Evolutionary conservation across 2,797 vertebrate species (phyloP).

Genomic region (Delichon dasypus): DNA sequence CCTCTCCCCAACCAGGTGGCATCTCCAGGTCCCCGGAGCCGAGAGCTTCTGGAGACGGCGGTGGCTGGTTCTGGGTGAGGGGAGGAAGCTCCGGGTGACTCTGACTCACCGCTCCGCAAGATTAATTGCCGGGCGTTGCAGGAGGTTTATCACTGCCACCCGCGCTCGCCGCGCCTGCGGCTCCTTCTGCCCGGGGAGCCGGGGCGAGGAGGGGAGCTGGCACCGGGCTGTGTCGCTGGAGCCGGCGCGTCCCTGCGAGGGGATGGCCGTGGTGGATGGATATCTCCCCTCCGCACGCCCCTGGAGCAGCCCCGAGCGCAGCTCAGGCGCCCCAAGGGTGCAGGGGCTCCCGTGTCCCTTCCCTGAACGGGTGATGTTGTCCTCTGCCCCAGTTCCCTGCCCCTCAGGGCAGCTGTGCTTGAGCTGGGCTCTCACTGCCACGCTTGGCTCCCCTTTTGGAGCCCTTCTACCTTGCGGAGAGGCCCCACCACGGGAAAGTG

Average conservation of each 20-base stretch:
- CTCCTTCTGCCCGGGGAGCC: not conserved
- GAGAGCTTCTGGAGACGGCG: constrained; percentile 61
- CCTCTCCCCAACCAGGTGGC: constrained; percentile 17
- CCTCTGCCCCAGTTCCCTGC: not conserved
- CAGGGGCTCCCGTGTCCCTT: fast-evolving
- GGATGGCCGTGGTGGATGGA: not conserved
- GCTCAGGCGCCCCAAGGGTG: fast-evolving
- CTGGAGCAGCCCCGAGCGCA: not conserved
- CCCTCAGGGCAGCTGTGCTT: not conserved
- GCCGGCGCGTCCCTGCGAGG: fast-evolving
- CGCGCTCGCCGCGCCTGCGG: constrained; percentile 14
- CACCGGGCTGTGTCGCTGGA: not conserved
- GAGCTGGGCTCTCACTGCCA: not conserved
- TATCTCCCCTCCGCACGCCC: not conserved
- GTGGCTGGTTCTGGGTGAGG: constrained; percentile 35
- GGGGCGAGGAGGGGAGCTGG: not conserved
- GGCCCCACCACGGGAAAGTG: not conserved
- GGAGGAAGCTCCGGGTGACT: constrained; percentile 46
- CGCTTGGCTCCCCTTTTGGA: not conserved
- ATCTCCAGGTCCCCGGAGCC: constrained; percentile 47
- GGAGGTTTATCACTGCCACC: constrained; percentile 71
- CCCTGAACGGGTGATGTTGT: fast-evolving
- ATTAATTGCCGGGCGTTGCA: constrained; percentile 72
- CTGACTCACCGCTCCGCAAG: constrained; percentile 67
- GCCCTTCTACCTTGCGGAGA: not conserved